phyloP scores from a whole-genome alignment of 2,888 invertebrate species.

The Leptinotarsa tumamoca region DNA sequence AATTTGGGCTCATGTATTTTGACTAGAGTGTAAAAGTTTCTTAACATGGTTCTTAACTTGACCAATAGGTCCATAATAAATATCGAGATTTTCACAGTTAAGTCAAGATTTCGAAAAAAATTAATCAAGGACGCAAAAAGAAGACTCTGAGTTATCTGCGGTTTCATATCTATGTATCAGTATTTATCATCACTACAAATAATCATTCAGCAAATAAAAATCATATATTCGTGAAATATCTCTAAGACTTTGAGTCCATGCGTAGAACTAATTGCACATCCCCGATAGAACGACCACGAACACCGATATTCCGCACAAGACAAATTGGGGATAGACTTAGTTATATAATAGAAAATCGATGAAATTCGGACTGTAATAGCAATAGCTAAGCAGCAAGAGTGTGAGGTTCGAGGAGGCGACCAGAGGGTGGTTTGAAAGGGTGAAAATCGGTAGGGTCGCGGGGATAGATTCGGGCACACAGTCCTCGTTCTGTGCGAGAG shows the following conservation, averaged over 20 bases:
- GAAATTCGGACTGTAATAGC: constrained; percentile 65
- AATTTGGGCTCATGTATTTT: too few relatives aligned
- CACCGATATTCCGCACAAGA: constrained; percentile 43
- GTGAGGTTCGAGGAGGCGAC: constrained; percentile 44
- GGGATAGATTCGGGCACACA: constrained; percentile 62
- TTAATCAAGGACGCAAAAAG: too few relatives aligned
- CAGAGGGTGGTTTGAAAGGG: constrained; percentile 45
- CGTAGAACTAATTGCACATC: constrained; percentile 12
- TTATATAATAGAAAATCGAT: constrained; percentile 66
- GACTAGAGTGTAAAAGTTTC: too few relatives aligned
- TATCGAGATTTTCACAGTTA: too few relatives aligned
- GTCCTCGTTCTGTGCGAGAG: constrained; percentile 50
- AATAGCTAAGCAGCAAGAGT: constrained; percentile 52
- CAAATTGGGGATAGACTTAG: constrained; percentile 54
- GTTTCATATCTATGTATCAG: too few relatives aligned
- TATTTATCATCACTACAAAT: too few relatives aligned
- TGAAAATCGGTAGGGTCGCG: constrained; percentile 43
- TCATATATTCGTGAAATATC: background rate
- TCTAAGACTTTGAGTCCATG: background rate
- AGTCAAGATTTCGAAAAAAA: too few relatives aligned
- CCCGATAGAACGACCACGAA: constrained; percentile 27
- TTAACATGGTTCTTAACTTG: too few relatives aligned
- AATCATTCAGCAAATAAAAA: too few relatives aligned
- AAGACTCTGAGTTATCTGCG: too few relatives aligned
- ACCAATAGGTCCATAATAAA: too few relatives aligned